Conservation (phyloP, 2,888 invertebrate species). For the Thereva unica region DNA sequence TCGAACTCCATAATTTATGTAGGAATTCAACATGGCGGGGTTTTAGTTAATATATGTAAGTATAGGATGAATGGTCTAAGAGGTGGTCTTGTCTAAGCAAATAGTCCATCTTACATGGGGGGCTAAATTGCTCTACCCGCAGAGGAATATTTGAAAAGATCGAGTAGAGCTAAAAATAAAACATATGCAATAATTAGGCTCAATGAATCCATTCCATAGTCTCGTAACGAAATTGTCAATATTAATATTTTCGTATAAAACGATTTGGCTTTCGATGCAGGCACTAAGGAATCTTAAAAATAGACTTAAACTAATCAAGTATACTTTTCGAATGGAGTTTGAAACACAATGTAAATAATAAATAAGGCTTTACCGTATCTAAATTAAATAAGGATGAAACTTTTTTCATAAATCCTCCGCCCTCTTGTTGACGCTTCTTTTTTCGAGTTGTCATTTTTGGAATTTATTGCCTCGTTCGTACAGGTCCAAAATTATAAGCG, state of each 20-base stretch:
- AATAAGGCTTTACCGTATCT: conserved; percentile 64
- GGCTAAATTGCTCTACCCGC: too few species aligned
- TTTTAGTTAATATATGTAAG: too few species aligned
- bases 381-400: conserved; percentile 86
- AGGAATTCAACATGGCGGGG: too few species aligned
- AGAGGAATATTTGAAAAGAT: too few species aligned
- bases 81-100: too few species aligned
- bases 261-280: background rate
- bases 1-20: too few species aligned
- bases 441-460: conserved; percentile 66
- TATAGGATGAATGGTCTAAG: too few species aligned
- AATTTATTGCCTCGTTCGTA: conserved; percentile 3
- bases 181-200: background rate
- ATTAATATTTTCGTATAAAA: too few species aligned
- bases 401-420: conserved; percentile 78
- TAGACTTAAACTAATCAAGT: too few species aligned
- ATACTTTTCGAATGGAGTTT: conserved; percentile 43
- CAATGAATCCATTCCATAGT: background rate
- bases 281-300: background rate
- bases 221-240: background rate
- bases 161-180: background rate
- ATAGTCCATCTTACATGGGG: too few species aligned
- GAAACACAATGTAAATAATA: conserved; percentile 39
- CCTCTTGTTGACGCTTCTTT: conserved; percentile 69
- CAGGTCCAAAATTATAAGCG: too few species aligned